A percentile compares a stretch with the other conserved stretches of the same genome.
Conservation (phyloP, 2,113 vertebrate genomes). For the Cranoglanis bouderius region DNA sequence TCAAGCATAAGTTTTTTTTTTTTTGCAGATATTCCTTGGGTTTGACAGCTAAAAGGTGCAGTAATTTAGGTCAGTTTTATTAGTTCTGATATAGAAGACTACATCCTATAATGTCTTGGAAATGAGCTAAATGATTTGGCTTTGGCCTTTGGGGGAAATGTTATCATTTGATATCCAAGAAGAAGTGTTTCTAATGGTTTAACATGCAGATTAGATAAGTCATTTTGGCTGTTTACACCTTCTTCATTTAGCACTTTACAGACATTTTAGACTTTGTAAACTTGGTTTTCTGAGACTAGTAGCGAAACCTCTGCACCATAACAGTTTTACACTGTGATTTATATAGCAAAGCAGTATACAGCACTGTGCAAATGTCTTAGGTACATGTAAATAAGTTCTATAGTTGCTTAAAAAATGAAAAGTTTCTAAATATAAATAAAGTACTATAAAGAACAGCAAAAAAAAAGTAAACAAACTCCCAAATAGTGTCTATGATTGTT, state of each 20-base stretch:
- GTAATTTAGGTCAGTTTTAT: background rate
- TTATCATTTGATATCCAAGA: background rate
- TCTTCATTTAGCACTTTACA: background rate
- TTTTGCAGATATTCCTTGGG: background rate
- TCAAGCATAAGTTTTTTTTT: background rate
- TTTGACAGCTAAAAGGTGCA: background rate
- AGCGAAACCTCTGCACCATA: background rate
- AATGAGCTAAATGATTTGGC: background rate
- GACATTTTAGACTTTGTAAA: background rate
- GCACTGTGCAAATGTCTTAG: background rate
- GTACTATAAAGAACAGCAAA: no score
- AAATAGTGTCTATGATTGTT: no score
- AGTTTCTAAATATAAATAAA: background rate
- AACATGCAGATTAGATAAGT: background rate
- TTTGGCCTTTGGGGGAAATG: background rate
- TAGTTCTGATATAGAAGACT: background rate
- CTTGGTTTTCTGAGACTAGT: background rate
- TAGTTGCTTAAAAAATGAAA: background rate
- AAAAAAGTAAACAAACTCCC: no score
- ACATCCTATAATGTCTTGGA: background rate
- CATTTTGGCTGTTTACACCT: background rate
- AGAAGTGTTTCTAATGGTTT: background rate
- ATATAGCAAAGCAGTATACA: background rate
- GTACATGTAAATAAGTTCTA: background rate
- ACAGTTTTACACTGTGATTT: background rate